A percentile compares a stretch with the other conserved stretches of the same genome.
These are phyloP conservation scores for Chydorus sphaericus DNA, from an alignment of 2,888 invertebrate species.

Conservation along the genomic window DNA sequence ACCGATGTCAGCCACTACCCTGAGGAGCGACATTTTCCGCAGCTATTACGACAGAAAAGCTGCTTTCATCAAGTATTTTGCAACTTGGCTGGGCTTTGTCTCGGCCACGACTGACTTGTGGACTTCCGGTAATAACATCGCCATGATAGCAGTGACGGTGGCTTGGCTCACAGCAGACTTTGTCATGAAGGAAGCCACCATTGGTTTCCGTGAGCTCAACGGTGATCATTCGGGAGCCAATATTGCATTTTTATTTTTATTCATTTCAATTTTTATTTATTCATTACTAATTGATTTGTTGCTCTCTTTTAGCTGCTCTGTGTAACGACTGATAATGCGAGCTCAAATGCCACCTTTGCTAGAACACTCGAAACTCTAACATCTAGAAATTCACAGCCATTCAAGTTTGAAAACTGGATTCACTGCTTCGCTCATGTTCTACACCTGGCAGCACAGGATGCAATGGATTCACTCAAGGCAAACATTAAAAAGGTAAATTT, in stretches of 20 bases:
- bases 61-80: neutral
- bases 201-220: neutral
- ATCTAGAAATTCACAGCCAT: neutral
- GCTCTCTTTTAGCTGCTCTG: neutral
- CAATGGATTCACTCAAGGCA: neutral
- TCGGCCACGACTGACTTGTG: neutral
- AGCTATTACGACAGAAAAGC: neutral
- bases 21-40: neutral
- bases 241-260: neutral
- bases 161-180: neutral
- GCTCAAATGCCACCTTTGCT: neutral
- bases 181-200: neutral
- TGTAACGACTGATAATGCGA: neutral
- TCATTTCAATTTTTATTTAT: neutral
- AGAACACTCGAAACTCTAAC: neutral
- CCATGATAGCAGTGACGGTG: neutral
- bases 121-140: neutral
- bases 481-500: neutral
- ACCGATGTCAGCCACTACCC: neutral
- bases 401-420: neutral
- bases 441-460: neutral
- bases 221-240: neutral
- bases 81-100: neutral
- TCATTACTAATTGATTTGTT: neutral
- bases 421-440: neutral